phyloP scores from a whole-genome alignment of 1,140 invertebrate genomes.

The Drosophila arizonae region DNA sequence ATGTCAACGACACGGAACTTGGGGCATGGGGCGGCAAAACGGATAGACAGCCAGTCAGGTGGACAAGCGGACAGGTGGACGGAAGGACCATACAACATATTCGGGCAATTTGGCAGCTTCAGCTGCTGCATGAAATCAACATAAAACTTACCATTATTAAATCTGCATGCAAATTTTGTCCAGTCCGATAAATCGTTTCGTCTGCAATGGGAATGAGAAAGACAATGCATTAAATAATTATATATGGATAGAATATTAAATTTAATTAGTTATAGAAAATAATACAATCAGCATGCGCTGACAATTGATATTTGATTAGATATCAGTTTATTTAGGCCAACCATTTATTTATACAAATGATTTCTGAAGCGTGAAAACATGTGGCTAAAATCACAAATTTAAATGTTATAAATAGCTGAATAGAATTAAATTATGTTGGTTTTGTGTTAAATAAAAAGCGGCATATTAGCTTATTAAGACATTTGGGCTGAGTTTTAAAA shows the following conservation, averaged over 20 bases:
- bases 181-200: slow-evolving; percentile 37
- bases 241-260: background rate
- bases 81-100: slow-evolving; percentile 3
- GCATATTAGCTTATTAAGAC: too few relatives aligned
- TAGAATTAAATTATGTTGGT: too few relatives aligned
- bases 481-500: too few relatives aligned
- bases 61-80: background rate
- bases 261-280: background rate
- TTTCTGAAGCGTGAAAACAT: background rate
- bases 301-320: background rate
- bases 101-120: slow-evolving; percentile 28
- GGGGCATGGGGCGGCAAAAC: background rate
- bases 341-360: background rate
- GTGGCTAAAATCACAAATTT: background rate
- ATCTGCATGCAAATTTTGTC: slow-evolving; percentile 41
- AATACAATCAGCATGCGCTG: background rate
- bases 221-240: background rate
- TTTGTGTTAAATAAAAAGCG: too few relatives aligned
- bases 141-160: slow-evolving; percentile 64
- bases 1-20: slow-evolving; percentile 3
- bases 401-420: background rate
- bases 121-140: background rate
- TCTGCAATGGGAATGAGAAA: slow-evolving; percentile 46
- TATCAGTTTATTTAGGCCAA: background rate
- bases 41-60: background rate